Percentiles rank a stretch among this genome's conserved stretches.
Evolutionary conservation across 30 jellyfish, hydroid and myxozoan genomes (phyloP).

Genomic region (Turritopsis rubra): DNA sequence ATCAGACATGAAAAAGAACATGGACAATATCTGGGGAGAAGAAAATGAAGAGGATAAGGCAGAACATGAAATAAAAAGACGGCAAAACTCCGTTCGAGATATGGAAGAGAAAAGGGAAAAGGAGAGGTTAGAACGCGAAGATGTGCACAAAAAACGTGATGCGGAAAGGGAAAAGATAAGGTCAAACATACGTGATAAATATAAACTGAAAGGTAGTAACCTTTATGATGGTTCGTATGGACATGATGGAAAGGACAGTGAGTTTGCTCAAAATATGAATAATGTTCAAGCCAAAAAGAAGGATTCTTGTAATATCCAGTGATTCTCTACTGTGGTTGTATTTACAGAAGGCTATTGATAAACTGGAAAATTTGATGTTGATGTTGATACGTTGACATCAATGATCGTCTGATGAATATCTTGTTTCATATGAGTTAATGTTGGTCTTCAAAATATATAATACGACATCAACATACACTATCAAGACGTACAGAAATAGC

Average conservation of each 20-base stretch:
- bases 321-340: too few species aligned
- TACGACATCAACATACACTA: too few species aligned
- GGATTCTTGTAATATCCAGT: not conserved
- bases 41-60: not conserved
- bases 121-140: not conserved
- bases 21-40: not conserved
- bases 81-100: slow-evolving; percentile 14
- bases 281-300: not conserved
- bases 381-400: too few species aligned
- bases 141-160: not conserved
- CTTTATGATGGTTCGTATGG: slow-evolving; percentile 8
- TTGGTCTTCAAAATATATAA: too few species aligned
- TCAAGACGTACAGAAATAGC: too few species aligned
- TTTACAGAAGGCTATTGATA: too few species aligned
- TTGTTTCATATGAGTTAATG: too few species aligned
- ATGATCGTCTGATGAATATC: too few species aligned
- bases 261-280: not conserved
- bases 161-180: slow-evolving; percentile 15
- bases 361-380: too few species aligned
- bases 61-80: not conserved
- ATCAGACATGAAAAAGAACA: slow-evolving; percentile 6
- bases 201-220: slow-evolving; percentile 19
- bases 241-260: not conserved
- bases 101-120: slow-evolving; percentile 14
- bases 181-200: slow-evolving; percentile 12